phyloP scores from a whole-genome alignment of 2,797 vertebrate species.

The Anableps anableps region DNA sequence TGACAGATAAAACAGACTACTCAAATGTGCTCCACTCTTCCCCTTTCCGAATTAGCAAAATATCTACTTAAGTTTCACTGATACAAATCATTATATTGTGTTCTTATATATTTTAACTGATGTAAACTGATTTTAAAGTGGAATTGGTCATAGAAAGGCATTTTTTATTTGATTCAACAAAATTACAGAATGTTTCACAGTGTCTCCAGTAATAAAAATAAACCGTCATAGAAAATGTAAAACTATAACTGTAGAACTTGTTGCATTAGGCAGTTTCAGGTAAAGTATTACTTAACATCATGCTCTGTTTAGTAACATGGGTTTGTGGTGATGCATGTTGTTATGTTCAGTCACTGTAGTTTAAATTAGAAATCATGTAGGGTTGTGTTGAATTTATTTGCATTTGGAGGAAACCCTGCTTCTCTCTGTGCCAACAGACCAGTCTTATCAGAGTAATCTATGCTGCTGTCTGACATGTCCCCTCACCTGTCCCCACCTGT shows the following conservation, averaged over 20 bases:
- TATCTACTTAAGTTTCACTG: background rate
- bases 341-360: background rate
- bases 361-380: background rate
- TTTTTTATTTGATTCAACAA: background rate
- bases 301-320: background rate
- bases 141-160: background rate
- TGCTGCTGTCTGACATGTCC: constrained; percentile 20
- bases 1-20: background rate
- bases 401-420: background rate
- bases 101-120: background rate
- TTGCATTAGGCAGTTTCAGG: no score
- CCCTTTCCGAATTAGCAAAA: background rate
- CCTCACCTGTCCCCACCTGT: constrained; percentile 20
- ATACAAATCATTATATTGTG: background rate
- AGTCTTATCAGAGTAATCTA: constrained; percentile 22
- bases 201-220: background rate
- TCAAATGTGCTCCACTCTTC: background rate
- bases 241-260: background rate
- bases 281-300: background rate
- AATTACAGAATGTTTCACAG: background rate
- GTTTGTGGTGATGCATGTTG: background rate
- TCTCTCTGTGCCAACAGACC: background rate
- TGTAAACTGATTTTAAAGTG: background rate
- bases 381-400: background rate
- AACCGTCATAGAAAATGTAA: background rate